Base-by-base conservation (phyloP, 1,140 invertebrate genomes). In the Chrysomallon squamiferum region DNA sequence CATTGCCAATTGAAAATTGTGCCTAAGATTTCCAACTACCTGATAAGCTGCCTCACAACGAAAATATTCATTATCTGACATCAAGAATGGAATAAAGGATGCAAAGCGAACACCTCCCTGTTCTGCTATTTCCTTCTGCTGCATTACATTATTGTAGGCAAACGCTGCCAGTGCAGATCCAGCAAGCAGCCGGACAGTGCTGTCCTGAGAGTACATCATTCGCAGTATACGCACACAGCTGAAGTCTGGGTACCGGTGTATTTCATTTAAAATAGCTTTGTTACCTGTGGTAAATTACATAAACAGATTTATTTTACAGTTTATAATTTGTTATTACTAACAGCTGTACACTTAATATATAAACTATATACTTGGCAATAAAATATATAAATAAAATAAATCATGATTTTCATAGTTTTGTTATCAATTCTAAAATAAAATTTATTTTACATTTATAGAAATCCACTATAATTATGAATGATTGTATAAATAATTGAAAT, bases 21-120 rank as follows among this genome's bases (percentile, higher is more conserved):
- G n/a, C n/a, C n/a, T n/a, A n/a, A n/a, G n/a, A n/a, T n/a, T n/a
- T n/a, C n/a, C n/a, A n/a, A n/a, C 15, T 70, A 84, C 84, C 83
- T 85, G 84, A 65, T 82, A 85, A 22, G 83, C 83, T 29, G 78
- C 77, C 63, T 75, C 66, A 54, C 83, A 84, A 59, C 81, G 66
- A 66, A 73, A 78, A 52, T 63, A 79, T 59, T 85, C 83, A 71
- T 84, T 77, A 52, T 74, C 68, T 0, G 83, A 81, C 41, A 76
- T 69, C 29, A 85, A 66, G 60, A 85, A 85, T 15, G 78, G 76
- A 13, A 76, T 65, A 67, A 84, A 84, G 56, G 81, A 84, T 62
- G 71, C 75, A 65, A 84, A 84, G 9, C 78, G 50, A 18, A 85
- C 75, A 13, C 83, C 83, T 2, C 83, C 83, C 69, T 83, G 77